Conservation (phyloP, 2,888 invertebrate species). For the Tetragonula carbonaria region DNA sequence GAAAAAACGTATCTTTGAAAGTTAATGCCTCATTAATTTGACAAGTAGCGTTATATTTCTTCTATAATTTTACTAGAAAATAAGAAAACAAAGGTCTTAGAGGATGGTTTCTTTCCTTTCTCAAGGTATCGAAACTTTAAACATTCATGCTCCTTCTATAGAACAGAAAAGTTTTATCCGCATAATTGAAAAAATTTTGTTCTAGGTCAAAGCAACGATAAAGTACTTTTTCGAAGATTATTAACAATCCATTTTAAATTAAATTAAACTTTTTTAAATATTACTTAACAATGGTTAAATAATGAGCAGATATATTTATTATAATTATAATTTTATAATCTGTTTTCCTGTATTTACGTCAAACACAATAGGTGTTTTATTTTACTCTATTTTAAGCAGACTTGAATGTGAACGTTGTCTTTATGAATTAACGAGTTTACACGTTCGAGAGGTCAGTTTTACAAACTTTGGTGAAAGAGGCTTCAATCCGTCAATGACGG, state of each 20-base stretch:
- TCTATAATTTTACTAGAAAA: too few relatives aligned
- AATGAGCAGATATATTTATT: background rate
- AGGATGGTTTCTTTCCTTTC: background rate
- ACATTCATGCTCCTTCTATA: constrained; percentile 17
- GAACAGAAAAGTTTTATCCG: background rate
- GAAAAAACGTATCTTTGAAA: background rate
- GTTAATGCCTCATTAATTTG: too few relatives aligned
- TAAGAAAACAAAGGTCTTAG: background rate
- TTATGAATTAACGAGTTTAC: background rate
- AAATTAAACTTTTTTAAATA: background rate
- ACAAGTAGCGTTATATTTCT: too few relatives aligned
- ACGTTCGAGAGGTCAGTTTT: background rate
- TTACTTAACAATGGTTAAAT: background rate
- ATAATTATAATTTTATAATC: background rate
- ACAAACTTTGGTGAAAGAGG: background rate
- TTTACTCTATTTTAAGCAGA: background rate
- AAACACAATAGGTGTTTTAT: background rate
- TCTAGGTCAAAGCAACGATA: constrained; percentile 29
- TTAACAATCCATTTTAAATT: background rate
- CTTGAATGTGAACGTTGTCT: background rate
- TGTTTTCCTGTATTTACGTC: background rate
- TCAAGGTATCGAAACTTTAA: constrained; percentile 9
- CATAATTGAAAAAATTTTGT: constrained; percentile 22
- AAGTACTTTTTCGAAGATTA: constrained; percentile 9
- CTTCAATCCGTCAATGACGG: background rate